Conservation (phyloP, 2,888 invertebrate species). For the Caenorhabditis parvicauda region DNA sequence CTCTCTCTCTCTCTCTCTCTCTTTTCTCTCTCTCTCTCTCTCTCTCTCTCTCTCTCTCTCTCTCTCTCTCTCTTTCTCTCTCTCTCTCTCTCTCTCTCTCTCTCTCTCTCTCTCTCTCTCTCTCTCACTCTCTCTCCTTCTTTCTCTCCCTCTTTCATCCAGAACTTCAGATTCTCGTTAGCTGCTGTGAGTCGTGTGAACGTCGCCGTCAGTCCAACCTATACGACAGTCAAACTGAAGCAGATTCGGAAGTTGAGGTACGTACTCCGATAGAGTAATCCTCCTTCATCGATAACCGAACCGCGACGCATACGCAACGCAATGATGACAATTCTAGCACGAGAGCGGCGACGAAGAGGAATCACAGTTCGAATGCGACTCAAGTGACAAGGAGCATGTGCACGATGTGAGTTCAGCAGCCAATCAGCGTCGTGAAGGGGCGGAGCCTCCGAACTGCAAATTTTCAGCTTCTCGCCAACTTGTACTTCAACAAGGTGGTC, state of each 20-base stretch:
- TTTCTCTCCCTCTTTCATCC: background rate
- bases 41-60: background rate
- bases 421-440: too few species aligned
- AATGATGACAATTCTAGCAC: too few species aligned
- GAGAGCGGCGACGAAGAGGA: constrained; percentile 32
- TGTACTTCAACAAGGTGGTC: constrained; percentile 60
- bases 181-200: constrained; percentile 60
- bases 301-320: too few species aligned
- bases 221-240: constrained; percentile 41
- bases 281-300: too few species aligned
- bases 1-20: too few species aligned
- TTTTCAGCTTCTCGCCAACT: constrained; percentile 48
- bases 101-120: too few species aligned
- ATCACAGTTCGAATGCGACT: constrained; percentile 52
- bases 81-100: too few species aligned
- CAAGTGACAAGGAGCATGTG: constrained; percentile 57
- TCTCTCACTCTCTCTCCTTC: background rate
- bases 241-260: constrained; percentile 33
- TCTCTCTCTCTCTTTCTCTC: background rate
- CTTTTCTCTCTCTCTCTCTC: background rate
- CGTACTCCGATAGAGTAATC: too few species aligned
- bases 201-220: constrained; percentile 47
- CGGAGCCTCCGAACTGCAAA: too few species aligned
- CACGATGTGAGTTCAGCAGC: constrained; percentile 52
- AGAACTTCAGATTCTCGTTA: constrained; percentile 46